phyloP scores from a whole-genome alignment of 2,113 vertebrate species.

The Halcyon senegalensis region DNA sequence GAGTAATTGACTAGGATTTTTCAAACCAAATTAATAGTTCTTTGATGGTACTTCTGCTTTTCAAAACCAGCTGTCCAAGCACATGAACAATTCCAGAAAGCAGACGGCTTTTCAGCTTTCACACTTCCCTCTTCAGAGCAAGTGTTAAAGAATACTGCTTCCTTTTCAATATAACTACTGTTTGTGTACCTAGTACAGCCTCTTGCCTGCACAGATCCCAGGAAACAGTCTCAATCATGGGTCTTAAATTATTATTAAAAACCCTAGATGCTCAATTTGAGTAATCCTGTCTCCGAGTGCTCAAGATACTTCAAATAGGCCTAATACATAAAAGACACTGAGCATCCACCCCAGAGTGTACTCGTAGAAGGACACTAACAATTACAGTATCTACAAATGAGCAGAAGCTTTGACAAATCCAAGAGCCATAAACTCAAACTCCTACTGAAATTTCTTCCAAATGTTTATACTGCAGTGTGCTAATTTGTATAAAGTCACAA shows the following conservation, averaged over 20 bases:
- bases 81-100: not conserved
- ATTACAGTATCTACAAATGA: not conserved
- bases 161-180: not conserved
- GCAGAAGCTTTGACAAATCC: not conserved
- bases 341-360: not conserved
- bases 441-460: not conserved
- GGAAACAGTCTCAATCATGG: not conserved
- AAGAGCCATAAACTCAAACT: fast-evolving
- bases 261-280: not conserved
- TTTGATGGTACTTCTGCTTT: not conserved
- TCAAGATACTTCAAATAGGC: not conserved
- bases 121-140: not conserved
- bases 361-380: not conserved
- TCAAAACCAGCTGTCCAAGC: not conserved
- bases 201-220: not conserved
- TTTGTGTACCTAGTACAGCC: not conserved
- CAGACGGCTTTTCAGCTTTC: not conserved
- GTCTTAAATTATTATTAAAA: not conserved
- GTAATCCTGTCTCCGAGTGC: not conserved
- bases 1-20: not conserved
- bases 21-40: not conserved
- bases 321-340: not conserved
- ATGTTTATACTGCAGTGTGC: not conserved
- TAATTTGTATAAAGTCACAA: not conserved
- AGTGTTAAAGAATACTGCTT: not conserved